A percentile compares a stretch with the other conserved stretches of the same genome.
Evolutionary conservation across 2,113 vertebrate genomes (phyloP).

Genomic region (Hemiprocne comata): DNA sequence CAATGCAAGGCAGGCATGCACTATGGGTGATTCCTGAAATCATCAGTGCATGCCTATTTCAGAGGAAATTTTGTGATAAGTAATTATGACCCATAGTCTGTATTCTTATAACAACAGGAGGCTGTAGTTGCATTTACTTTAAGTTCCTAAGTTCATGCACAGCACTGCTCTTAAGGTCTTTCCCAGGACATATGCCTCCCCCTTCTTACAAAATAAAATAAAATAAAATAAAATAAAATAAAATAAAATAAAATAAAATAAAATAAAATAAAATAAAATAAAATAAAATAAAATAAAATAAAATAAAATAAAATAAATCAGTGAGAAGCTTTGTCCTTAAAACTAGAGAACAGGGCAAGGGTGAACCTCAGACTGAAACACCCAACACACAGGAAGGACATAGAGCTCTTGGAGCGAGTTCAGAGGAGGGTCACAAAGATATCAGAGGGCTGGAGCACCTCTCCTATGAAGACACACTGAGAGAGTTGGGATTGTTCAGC

Average conservation of each 20-base stretch:
- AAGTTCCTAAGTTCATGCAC: background rate
- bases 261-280: background rate
- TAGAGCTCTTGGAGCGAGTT: no score
- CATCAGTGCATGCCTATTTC: background rate
- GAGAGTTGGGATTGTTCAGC: no score
- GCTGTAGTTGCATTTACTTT: background rate
- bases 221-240: background rate
- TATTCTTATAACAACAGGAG: background rate
- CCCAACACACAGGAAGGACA: no score
- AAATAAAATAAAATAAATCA: background rate
- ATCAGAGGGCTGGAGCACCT: no score
- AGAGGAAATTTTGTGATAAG: background rate
- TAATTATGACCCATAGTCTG: background rate
- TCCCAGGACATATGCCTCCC: background rate
- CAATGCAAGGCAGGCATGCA: background rate
- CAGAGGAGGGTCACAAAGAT: no score
- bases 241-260: background rate
- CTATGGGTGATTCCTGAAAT: background rate
- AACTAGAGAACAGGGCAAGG: no score
- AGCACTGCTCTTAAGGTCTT: background rate
- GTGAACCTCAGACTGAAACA: no score
- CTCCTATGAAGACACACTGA: no score
- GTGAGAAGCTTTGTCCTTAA: no score
- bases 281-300: background rate
- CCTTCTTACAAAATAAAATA: background rate